These are phyloP conservation scores for Anthoscopus minutus DNA, from an alignment of 2,113 vertebrate species.

Conservation along the genomic window DNA sequence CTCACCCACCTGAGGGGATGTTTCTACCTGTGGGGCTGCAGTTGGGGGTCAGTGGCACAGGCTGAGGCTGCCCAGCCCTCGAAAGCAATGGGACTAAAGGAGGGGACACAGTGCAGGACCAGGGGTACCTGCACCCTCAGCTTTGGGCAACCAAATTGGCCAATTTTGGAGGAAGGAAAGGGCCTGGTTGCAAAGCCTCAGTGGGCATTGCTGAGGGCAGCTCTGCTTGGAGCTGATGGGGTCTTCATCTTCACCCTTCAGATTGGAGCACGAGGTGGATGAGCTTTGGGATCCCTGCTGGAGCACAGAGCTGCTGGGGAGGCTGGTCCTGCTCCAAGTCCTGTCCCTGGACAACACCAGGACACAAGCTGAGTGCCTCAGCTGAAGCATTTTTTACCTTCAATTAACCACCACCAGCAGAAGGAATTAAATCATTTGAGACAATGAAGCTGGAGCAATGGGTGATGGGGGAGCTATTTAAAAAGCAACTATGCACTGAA, in stretches of 20 bases:
- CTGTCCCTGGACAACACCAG: background rate
- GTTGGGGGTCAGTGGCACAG: background rate
- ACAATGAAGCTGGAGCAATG: background rate
- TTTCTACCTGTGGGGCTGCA: rapidly evolving
- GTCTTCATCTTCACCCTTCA: background rate
- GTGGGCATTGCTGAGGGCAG: background rate
- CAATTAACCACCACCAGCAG: background rate
- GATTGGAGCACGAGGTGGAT: background rate
- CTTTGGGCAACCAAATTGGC: background rate
- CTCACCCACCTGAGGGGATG: background rate
- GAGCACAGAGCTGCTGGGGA: background rate
- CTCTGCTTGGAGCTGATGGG: background rate
- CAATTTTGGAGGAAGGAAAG: rapidly evolving
- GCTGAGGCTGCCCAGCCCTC: background rate
- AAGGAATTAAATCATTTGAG: background rate
- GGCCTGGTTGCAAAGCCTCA: background rate
- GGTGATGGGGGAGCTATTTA: background rate
- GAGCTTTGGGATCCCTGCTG: background rate
- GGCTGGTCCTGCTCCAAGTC: background rate
- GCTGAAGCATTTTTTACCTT: background rate
- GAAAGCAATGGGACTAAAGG: rapidly evolving
- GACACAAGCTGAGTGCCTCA: background rate
- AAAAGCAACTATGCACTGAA: background rate
- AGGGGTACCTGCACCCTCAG: rapidly evolving
- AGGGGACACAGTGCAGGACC: background rate